phyloP scores from a whole-genome alignment of 2,888 invertebrate genomes.

The Stenchaetothrips biformis region DNA sequence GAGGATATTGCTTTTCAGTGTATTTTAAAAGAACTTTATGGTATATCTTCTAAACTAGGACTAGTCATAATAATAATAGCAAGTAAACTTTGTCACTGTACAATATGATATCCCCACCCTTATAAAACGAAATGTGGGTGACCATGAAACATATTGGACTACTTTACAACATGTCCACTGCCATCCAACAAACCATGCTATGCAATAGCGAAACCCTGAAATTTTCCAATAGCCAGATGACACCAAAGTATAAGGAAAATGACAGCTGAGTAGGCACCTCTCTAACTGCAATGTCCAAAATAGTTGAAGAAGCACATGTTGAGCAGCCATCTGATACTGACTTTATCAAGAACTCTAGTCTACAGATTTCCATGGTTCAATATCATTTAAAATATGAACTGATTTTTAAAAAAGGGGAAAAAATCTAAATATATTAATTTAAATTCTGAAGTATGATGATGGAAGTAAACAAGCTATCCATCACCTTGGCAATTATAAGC shows the following conservation, averaged over 20 bases:
- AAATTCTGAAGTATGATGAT: no score
- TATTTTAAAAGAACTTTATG: neutral
- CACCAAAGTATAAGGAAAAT: neutral
- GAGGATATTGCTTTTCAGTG: neutral
- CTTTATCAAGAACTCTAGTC: no score
- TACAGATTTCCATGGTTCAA: no score
- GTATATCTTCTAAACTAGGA: neutral
- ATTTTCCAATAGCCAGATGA: neutral
- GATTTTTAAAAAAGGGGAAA: no score
- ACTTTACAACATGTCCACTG: neutral
- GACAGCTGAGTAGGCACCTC: constrained; percentile 1
- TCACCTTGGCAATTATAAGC: no score
- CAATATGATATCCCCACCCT: no score
- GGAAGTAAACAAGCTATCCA: no score
- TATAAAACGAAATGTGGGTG: no score
- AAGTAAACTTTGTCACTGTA: neutral
- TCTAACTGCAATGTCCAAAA: neutral
- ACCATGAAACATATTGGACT: neutral
- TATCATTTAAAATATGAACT: no score
- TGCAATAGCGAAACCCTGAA: constrained; percentile 11
- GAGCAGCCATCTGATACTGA: no score
- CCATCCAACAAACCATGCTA: neutral
- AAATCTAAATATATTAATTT: no score
- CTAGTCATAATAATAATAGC: neutral
- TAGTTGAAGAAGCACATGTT: neutral